A percentile compares a stretch with the other conserved stretches of the same genome.
phyloP scores from a whole-genome alignment of 2,888 invertebrate genomes.

The Trachelus iudaicus region DNA sequence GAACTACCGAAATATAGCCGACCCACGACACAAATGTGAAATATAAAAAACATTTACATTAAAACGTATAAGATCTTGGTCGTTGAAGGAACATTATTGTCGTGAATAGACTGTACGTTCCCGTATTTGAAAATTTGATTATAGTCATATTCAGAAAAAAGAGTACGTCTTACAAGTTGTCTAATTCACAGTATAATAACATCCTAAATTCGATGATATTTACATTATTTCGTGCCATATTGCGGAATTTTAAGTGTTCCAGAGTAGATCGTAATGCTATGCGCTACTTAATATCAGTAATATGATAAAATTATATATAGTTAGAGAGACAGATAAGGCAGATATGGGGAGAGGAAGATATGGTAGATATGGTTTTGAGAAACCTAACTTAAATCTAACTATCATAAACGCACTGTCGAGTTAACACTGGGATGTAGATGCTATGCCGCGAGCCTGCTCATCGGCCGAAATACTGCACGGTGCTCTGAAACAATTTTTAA shows the following conservation, averaged over 20 bases:
- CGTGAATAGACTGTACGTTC: not conserved
- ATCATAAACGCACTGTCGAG: slow-evolving; percentile 12
- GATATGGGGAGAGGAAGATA: not conserved
- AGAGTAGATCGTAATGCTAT: not conserved
- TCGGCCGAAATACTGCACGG: slow-evolving; percentile 63
- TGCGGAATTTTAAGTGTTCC: not conserved
- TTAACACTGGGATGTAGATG: slow-evolving; percentile 43
- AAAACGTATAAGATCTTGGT: not conserved
- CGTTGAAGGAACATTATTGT: not conserved
- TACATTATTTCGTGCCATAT: not conserved
- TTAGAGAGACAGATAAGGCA: not conserved
- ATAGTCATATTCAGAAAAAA: not conserved
- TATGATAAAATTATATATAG: not conserved
- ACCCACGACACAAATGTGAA: not conserved
- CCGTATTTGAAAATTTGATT: not conserved
- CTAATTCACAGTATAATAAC: not conserved
- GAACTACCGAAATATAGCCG: not conserved
- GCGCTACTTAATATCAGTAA: not conserved
- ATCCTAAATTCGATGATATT: not conserved
- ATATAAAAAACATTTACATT: not conserved
- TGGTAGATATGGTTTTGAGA: not conserved
- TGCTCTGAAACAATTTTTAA: slow-evolving; percentile 38
- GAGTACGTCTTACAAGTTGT: not conserved
- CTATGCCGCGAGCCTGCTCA: slow-evolving; percentile 62
- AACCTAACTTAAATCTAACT: slow-evolving; percentile 4